Percentiles rank a stretch among this genome's conserved stretches.
Evolutionary conservation across 2,113 vertebrate species (phyloP).

Genomic region (Pangasianodon gigas): DNA sequence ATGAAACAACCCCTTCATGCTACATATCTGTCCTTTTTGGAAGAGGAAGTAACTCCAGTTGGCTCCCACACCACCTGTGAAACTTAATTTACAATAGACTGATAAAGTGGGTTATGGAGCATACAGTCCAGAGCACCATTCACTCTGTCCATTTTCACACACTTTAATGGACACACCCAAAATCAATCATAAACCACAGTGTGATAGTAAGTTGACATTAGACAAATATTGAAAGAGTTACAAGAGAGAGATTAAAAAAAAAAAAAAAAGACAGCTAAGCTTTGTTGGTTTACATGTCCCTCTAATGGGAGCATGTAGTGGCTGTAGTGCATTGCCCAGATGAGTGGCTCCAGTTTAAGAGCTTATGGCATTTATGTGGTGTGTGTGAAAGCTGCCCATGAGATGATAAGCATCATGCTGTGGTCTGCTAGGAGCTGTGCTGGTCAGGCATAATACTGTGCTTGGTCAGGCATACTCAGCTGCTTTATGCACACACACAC

Average conservation of each 20-base stretch:
- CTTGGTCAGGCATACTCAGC: background rate
- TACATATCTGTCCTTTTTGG: background rate
- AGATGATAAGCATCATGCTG: background rate
- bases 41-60: background rate
- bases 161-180: background rate
- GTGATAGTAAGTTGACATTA: background rate
- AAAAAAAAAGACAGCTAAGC: background rate
- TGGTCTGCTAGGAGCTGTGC: background rate
- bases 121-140: background rate
- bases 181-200: background rate
- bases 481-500: conserved; percentile 11
- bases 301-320: background rate
- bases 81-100: background rate
- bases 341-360: background rate
- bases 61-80: background rate
- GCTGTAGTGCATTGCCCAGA: background rate
- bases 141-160: background rate
- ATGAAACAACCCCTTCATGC: background rate
- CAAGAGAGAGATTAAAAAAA: background rate
- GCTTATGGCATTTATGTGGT: background rate
- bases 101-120: background rate
- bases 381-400: background rate
- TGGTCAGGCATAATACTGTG: conserved; percentile 6
- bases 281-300: background rate
- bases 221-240: background rate